phyloP scores from a whole-genome alignment of 1,140 invertebrate genomes.

The Drosophila sucinea region DNA sequence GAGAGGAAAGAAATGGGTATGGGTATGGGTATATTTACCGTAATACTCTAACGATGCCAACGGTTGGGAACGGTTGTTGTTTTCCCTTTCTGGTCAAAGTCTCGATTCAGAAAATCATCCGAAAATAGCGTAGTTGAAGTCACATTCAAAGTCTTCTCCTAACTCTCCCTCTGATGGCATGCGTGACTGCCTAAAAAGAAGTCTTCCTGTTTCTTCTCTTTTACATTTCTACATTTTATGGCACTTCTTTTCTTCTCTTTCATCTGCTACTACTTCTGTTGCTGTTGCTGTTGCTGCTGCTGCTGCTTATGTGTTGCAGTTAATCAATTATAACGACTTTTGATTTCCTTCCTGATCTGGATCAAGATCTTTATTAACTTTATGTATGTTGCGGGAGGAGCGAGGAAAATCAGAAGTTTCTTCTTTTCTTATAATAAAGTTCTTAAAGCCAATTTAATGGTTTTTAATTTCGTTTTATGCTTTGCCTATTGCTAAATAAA shows the following conservation, averaged over 20 bases:
- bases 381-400: constrained; percentile 32
- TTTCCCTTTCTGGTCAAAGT: constrained; percentile 79
- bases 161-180: constrained; percentile 36
- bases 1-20: neutral
- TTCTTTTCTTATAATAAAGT: no score
- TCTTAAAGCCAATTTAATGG: constrained; percentile 11
- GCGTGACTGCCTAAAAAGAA: constrained; percentile 69
- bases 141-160: constrained; percentile 11
- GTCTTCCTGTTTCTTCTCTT: constrained; percentile 69
- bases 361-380: constrained; percentile 60
- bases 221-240: neutral
- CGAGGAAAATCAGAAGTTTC: no score
- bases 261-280: constrained; percentile 31
- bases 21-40: constrained; percentile 53
- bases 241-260: constrained; percentile 21
- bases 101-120: constrained; percentile 44
- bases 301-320: constrained; percentile 58
- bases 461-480: neutral
- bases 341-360: constrained; percentile 83
- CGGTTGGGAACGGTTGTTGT: constrained; percentile 54
- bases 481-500: no score
- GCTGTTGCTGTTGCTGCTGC: constrained; percentile 18
- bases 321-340: constrained; percentile 83
- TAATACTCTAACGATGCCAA: constrained; percentile 77
- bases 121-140: constrained; percentile 59